These are phyloP conservation scores for Palloptera scutellata DNA, from an alignment of 2,888 invertebrate genomes.

Conservation along the genomic window DNA sequence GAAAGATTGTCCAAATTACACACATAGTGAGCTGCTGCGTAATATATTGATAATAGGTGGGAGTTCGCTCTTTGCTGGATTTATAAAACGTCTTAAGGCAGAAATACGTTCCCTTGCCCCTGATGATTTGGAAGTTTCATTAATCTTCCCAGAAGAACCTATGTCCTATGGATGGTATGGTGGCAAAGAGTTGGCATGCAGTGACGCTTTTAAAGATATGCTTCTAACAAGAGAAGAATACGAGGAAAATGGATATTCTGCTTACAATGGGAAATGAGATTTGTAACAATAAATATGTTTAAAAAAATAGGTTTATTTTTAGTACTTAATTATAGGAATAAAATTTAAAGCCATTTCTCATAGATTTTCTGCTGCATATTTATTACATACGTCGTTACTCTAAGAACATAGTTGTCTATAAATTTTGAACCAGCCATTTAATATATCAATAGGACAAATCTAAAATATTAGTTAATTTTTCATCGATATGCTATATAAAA, in stretches of 20 bases:
- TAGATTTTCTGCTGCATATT: not conserved
- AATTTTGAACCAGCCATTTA: too few relatives aligned
- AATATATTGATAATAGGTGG: slow-evolving; percentile 90
- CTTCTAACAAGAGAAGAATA: slow-evolving; percentile 86
- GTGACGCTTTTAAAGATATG: slow-evolving; percentile 75
- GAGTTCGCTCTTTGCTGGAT: slow-evolving; percentile 81
- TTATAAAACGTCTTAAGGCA: slow-evolving; percentile 77
- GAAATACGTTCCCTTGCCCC: slow-evolving; percentile 84
- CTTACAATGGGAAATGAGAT: slow-evolving; percentile 42
- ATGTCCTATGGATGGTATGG: slow-evolving; percentile 89
- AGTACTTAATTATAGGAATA: too few relatives aligned
- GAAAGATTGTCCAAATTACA: slow-evolving; percentile 75
- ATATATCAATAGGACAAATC: too few relatives aligned
- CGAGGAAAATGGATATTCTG: slow-evolving; percentile 80
- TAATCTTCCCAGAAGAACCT: slow-evolving; percentile 76
- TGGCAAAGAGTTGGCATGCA: slow-evolving; percentile 77
- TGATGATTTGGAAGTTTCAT: slow-evolving; percentile 78
- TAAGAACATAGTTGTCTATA: too few relatives aligned
- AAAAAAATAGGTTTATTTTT: slow-evolving; percentile 18
- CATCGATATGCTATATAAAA: too few relatives aligned
- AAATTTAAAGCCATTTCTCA: too few relatives aligned
- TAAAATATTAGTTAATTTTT: too few relatives aligned
- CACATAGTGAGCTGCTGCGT: slow-evolving; percentile 79
- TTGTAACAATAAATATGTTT: not conserved
- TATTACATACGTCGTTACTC: too few relatives aligned